phyloP scores from a whole-genome alignment of 2,113 vertebrate species.

The Chaenogobius annularis region DNA sequence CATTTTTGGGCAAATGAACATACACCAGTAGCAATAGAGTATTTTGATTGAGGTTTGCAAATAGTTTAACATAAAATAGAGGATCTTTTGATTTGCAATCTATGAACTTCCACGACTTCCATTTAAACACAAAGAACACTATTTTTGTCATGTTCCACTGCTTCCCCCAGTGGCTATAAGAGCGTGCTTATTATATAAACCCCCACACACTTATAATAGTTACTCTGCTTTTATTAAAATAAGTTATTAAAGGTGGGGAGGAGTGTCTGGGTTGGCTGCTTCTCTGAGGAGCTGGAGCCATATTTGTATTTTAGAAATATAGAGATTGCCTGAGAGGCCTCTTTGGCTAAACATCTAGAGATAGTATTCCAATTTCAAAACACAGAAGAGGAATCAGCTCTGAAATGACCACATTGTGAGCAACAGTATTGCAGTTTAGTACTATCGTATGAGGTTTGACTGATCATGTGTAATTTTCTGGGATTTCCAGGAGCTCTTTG shows the following conservation, averaged over 20 bases:
- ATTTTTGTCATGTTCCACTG: conserved; percentile 54
- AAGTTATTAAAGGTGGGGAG: conserved; percentile 62
- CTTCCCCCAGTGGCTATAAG: conserved; percentile 39
- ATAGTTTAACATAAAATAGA: not conserved
- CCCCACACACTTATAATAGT: conserved; percentile 60
- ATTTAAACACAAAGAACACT: conserved; percentile 52
- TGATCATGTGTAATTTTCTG: conserved; percentile 35
- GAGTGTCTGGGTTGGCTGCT: conserved; percentile 41
- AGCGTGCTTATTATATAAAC: conserved; percentile 61
- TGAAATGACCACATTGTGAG: conserved; percentile 38
- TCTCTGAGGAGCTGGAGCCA: conserved; percentile 41
- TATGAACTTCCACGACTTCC: conserved; percentile 30
- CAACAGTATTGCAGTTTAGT: conserved; percentile 29
- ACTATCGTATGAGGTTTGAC: conserved; percentile 22
- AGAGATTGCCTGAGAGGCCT: conserved; percentile 61
- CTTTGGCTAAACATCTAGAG: conserved; percentile 50
- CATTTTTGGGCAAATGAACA: no score
- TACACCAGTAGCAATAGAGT: no score
- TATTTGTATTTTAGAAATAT: conserved; percentile 66
- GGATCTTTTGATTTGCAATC: conserved; percentile 19
- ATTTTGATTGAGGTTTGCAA: not conserved
- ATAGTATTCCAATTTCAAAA: conserved; percentile 65
- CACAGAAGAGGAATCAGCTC: conserved; percentile 23
- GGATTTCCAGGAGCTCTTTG: conserved; percentile 15
- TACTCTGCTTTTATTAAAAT: conserved; percentile 70